These are phyloP conservation scores for Pseudopipra pipra DNA, from an alignment of 2,113 vertebrate species.

Conservation along the genomic window DNA sequence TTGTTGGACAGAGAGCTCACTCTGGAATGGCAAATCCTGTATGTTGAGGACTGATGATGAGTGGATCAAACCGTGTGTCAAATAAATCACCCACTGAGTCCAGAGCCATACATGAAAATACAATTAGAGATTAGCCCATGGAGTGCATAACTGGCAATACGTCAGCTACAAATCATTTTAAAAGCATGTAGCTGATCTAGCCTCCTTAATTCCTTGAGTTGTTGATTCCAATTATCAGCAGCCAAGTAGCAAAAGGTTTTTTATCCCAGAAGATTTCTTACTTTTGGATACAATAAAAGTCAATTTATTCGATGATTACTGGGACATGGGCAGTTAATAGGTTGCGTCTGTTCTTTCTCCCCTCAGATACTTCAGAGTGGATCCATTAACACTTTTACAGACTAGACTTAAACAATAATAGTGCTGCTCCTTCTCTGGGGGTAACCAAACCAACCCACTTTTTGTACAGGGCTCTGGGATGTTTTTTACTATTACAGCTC, in stretches of 20 bases:
- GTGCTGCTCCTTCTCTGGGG: slow-evolving; percentile 59
- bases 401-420: slow-evolving; percentile 67
- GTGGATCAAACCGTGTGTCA: slow-evolving; percentile 26
- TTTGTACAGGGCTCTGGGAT: slow-evolving; percentile 44
- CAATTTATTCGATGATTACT: slow-evolving; percentile 66
- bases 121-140: slow-evolving; percentile 60
- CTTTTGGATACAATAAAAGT: slow-evolving; percentile 68
- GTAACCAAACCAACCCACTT: slow-evolving; percentile 58
- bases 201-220: slow-evolving; percentile 56
- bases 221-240: slow-evolving; percentile 66
- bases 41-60: neutral
- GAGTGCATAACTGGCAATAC: slow-evolving; percentile 57
- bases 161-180: slow-evolving; percentile 56
- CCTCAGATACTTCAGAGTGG: slow-evolving; percentile 54
- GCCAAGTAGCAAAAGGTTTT: slow-evolving; percentile 55
- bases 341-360: slow-evolving; percentile 46
- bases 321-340: slow-evolving; percentile 63
- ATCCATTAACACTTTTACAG: slow-evolving; percentile 69
- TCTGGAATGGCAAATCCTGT: neutral
- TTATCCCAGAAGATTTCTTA: slow-evolving; percentile 63
- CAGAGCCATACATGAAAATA: slow-evolving; percentile 64
- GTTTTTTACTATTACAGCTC: slow-evolving; percentile 55
- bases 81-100: slow-evolving; percentile 56
- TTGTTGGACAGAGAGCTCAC: neutral
- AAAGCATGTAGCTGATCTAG: slow-evolving; percentile 61